phyloP scores from a whole-genome alignment of 1,140 invertebrate species.

The Tetranychus cinnabarinus region DNA sequence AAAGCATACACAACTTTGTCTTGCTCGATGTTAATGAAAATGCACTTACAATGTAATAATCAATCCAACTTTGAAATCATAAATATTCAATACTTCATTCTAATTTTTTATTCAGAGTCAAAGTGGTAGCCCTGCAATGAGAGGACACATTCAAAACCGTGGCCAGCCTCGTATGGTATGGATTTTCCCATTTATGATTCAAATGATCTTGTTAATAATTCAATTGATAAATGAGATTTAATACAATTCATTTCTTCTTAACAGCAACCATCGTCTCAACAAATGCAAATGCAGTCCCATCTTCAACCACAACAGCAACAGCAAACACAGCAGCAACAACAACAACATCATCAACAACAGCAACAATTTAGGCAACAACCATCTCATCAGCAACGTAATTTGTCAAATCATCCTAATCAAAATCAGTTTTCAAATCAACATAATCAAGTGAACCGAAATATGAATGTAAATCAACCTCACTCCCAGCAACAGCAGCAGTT shows the following conservation, averaged over 20 bases:
- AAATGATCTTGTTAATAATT: too few species aligned
- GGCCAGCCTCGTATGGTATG: not conserved
- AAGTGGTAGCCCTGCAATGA: not conserved
- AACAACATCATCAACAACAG: not conserved
- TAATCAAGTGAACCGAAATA: not conserved
- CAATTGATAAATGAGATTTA: too few species aligned
- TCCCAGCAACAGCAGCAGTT: too few species aligned
- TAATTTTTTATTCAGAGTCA: not conserved
- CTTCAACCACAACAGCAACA: constrained; percentile 16
- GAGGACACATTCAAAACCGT: not conserved
- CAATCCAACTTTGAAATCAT: not conserved
- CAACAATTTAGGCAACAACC: not conserved
- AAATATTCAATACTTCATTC: not conserved
- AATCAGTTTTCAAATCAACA: not conserved
- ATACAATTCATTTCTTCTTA: too few species aligned
- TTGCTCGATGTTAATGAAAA: not conserved
- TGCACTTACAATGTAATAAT: too few species aligned
- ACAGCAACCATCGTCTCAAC: too few species aligned
- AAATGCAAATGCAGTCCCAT: constrained; percentile 16
- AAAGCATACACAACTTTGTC: not conserved
- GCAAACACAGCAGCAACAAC: not conserved
- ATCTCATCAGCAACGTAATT: not conserved
- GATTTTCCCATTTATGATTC: not conserved
- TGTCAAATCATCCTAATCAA: constrained; percentile 15
- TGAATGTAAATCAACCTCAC: too few species aligned